These are phyloP conservation scores for Andrena minutula DNA, from an alignment of 2,888 invertebrate genomes.

Conservation along the genomic window DNA sequence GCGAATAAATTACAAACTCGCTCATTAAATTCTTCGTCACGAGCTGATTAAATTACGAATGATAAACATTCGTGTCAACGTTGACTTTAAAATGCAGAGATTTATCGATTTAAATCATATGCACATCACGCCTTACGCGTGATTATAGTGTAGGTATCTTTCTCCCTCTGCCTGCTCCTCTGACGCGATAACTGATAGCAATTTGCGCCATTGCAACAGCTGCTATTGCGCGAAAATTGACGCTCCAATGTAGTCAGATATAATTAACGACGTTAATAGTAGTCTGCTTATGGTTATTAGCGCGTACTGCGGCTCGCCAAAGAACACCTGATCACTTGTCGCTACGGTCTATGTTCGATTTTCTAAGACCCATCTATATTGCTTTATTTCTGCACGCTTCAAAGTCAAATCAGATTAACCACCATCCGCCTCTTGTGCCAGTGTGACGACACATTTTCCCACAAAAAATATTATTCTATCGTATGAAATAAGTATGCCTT, in stretches of 20 bases:
- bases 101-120: constrained; percentile 4
- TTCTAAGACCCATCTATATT: not conserved
- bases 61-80: not conserved
- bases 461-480: too few relatives aligned
- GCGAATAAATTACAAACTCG: too few relatives aligned
- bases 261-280: constrained; percentile 58
- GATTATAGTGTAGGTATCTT: not conserved
- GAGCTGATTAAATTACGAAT: not conserved
- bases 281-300: constrained; percentile 19
- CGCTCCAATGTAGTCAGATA: constrained; percentile 18
- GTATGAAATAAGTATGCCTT: too few relatives aligned
- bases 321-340: constrained; percentile 1
- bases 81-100: not conserved
- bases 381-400: not conserved
- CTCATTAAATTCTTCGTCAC: too few relatives aligned
- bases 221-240: constrained; percentile 8
- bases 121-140: not conserved
- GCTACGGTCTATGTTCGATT: constrained; percentile 2
- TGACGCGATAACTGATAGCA: constrained; percentile 8
- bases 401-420: not conserved
- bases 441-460: too few relatives aligned
- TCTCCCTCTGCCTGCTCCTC: not conserved
- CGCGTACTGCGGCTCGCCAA: constrained; percentile 28
- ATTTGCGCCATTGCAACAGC: constrained; percentile 10
- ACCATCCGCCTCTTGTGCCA: too few relatives aligned